Conservation (phyloP, 2,797 vertebrate genomes). For the Sebastes minor region DNA sequence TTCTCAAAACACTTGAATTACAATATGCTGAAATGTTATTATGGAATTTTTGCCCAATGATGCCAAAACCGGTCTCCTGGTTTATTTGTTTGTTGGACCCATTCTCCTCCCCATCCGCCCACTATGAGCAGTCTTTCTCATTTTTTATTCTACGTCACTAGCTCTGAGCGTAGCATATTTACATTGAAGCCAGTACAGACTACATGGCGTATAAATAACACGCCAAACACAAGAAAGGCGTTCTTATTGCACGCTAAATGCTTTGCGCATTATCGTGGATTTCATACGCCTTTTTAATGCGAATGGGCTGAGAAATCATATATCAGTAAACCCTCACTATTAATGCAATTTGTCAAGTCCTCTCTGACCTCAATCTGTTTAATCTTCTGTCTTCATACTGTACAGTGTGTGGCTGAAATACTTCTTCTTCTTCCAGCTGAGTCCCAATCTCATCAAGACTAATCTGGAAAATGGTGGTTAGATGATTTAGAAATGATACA, state of each 20-base stretch:
- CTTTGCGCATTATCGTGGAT: too few species aligned
- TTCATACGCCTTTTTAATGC: neutral
- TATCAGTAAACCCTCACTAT: neutral
- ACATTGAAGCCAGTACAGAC: too few species aligned
- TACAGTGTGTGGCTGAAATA: neutral
- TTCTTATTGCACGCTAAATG: too few species aligned
- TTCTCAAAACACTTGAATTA: neutral
- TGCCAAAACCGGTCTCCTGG: too few species aligned
- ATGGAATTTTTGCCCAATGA: too few species aligned
- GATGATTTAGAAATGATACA: constrained; percentile 31
- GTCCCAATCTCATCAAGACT: constrained; percentile 22
- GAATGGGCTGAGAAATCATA: neutral
- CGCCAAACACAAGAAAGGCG: too few species aligned
- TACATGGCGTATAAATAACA: too few species aligned
- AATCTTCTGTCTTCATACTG: neutral
- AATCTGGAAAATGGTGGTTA: constrained; percentile 50
- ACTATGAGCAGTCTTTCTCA: too few species aligned
- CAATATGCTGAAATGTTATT: neutral
- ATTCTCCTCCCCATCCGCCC: too few species aligned
- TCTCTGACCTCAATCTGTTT: neutral
- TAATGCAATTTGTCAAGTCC: neutral
- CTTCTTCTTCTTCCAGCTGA: neutral
- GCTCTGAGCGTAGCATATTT: too few species aligned
- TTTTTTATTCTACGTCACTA: too few species aligned
- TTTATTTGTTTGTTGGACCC: too few species aligned